phyloP scores from a whole-genome alignment of 2,113 vertebrate genomes.

The Arizona elegans region DNA sequence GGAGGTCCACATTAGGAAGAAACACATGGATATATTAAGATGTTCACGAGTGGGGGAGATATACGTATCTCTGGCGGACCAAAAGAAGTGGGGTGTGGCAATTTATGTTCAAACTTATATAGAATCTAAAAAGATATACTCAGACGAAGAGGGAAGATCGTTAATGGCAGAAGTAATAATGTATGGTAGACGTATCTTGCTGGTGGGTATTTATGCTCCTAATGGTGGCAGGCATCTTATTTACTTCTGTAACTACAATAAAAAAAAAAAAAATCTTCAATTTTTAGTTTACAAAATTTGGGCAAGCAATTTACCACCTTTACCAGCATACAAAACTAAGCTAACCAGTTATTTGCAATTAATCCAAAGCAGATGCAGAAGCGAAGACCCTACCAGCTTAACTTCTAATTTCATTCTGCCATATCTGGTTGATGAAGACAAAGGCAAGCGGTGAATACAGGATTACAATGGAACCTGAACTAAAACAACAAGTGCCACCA shows the following conservation, averaged over 20 bases:
- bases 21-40: too few species aligned
- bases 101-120: too few species aligned
- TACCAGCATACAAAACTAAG: background rate
- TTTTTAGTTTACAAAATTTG: background rate
- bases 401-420: background rate
- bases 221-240: background rate
- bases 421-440: background rate
- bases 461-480: background rate
- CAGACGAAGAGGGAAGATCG: too few species aligned
- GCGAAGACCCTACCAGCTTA: background rate
- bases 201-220: too few species aligned
- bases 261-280: background rate
- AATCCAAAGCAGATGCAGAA: background rate
- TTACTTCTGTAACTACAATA: background rate
- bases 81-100: too few species aligned
- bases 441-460: background rate
- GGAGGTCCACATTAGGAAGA: too few species aligned
- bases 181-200: too few species aligned
- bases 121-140: too few species aligned
- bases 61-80: too few species aligned
- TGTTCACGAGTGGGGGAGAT: too few species aligned
- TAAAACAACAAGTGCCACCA: background rate
- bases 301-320: background rate
- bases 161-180: too few species aligned
- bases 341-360: background rate